Percentiles rank a stretch among this genome's conserved stretches.
These are phyloP conservation scores for Fragum sueziense DNA, from an alignment of 2,888 invertebrate species.

Conservation along the genomic window DNA sequence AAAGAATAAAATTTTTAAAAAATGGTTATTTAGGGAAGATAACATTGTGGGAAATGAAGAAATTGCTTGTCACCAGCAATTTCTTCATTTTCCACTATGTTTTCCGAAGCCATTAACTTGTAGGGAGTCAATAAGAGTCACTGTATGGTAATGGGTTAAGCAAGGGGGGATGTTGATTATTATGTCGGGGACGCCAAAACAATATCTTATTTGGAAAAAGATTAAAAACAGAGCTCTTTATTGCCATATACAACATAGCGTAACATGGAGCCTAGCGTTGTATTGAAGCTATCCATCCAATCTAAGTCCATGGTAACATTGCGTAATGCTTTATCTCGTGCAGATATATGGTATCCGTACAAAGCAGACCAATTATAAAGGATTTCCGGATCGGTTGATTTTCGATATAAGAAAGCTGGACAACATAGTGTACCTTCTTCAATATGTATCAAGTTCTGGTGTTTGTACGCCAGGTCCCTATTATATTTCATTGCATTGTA, in stretches of 20 bases:
- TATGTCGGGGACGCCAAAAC: no score
- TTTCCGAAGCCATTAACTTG: no score
- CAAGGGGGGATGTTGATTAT: no score
- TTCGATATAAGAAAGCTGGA: not conserved
- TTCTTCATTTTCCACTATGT: no score
- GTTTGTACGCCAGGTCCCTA: not conserved
- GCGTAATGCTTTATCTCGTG: not conserved
- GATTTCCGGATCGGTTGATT: not conserved
- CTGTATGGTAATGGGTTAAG: no score
- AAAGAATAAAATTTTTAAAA: no score
- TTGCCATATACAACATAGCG: conserved; percentile 25
- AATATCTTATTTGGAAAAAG: no score
- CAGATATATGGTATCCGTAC: conserved; percentile 13
- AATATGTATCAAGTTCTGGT: conserved; percentile 12
- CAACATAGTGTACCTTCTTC: conserved; percentile 19
- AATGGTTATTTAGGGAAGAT: no score
- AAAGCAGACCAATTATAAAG: not conserved
- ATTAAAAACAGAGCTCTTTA: conserved; percentile 8
- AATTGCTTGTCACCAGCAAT: no score
- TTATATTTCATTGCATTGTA: conserved; percentile 38
- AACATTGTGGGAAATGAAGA: no score
- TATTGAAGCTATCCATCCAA: conserved; percentile 17
- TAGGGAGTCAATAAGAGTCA: no score
- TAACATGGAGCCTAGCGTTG: conserved; percentile 34
- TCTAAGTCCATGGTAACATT: conserved; percentile 7